Conservation (phyloP, 2,888 invertebrate genomes). For the Eledona agricola region DNA sequence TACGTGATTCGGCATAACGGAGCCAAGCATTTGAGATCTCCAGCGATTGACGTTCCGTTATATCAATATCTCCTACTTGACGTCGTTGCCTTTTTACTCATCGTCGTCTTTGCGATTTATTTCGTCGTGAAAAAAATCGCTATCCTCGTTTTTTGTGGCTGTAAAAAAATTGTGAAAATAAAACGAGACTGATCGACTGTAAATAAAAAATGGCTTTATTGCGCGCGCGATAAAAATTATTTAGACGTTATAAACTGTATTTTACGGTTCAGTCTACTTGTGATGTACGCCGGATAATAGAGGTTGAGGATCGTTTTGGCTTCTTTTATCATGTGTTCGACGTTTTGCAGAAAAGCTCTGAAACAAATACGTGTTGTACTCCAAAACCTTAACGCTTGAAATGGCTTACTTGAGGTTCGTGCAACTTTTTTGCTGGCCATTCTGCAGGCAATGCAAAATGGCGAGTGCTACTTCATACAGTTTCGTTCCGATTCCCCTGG, state of each 20-base stretch:
- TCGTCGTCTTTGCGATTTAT: neutral
- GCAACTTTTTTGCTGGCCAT: conserved; percentile 51
- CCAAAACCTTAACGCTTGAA: conserved; percentile 5
- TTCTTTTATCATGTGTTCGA: conserved; percentile 53
- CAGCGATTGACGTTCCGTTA: conserved; percentile 43
- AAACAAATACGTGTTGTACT: conserved; percentile 32
- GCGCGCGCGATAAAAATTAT: conserved; percentile 47
- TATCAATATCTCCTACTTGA: conserved; percentile 49
- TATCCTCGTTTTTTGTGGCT: neutral
- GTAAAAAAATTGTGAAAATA: too few relatives aligned
- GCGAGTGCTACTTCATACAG: conserved; percentile 54
- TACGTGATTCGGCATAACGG: conserved; percentile 50
- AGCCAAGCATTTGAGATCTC: conserved; percentile 45
- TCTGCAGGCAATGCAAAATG: conserved; percentile 52
- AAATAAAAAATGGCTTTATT: too few relatives aligned
- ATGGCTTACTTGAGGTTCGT: conserved; percentile 51
- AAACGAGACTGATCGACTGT: conserved; percentile 19
- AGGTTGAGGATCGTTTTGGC: conserved; percentile 53
- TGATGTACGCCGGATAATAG: conserved; percentile 54
- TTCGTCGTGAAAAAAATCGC: neutral
- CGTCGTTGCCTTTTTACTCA: conserved; percentile 42
- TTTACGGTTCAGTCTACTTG: conserved; percentile 53
- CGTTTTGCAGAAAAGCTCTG: conserved; percentile 52
- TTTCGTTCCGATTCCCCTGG: conserved; percentile 52
- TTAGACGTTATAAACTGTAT: conserved; percentile 55